Evolutionary conservation across 1,140 invertebrate genomes (phyloP), one percentile per base, ranked within the genome.

Genomic region (Dolichoris vasculosae): DNA sequence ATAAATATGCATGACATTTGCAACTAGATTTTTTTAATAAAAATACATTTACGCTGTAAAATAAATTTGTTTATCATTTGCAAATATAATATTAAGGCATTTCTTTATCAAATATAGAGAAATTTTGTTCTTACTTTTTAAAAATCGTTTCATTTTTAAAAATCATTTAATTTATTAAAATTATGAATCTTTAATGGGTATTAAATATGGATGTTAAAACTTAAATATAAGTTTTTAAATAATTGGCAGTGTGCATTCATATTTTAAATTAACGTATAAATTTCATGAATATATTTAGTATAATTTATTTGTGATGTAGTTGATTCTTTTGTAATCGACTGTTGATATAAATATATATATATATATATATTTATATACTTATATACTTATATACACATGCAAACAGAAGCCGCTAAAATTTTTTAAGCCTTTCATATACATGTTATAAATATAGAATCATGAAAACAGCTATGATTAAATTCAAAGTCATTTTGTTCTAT

Each of bases 81-180:
- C 13, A 46, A 64, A 64, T 82, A 76, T 32, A 55, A 43, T 35
- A 79, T 46, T 69, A 84, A 84, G 63, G 83, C 75, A 79, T 75
- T 64, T 83, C 2, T 63, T 79, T 79, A 51, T n/a, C 4, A 71
- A 67, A n/a, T n/a, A 81, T 3, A 79, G 64, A 79, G 17, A 38
- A 78, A 38, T 76, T 35, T 13, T 26, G 15, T 78, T 48, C 32
- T 40, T 38, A 40, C n/a, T 40, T 2, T 77, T 8, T 59, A 38
- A 76, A 40, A 43, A 40, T 73, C 1, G 17, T 38, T 26, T 32
- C 35, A 17, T 67, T 46, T 30, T 17, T 51, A 73, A 73, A 73
- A 43, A 43, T 23, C 46, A 69, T n/a, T 43, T 9, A 43, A 43
- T 73, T 64, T 79, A 35, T 43, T 79, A 35, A 64, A 79, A 64